Evolutionary conservation across 2,888 invertebrate species (phyloP).

Genomic region (Tetragonula carbonaria): DNA sequence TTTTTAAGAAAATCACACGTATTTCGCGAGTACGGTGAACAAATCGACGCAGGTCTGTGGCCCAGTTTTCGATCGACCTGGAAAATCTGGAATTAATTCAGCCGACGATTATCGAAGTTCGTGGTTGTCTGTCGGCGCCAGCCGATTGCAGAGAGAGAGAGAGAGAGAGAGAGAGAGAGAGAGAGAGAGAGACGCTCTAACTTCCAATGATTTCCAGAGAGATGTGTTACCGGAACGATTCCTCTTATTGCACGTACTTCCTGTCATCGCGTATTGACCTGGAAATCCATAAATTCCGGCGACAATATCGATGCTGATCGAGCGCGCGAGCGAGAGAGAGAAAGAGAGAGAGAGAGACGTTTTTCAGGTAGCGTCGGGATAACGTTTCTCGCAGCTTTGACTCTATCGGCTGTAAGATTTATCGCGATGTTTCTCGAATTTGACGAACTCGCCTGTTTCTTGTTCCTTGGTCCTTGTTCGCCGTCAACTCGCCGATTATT

Average conservation of each 20-base stretch:
- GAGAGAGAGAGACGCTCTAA: not conserved
- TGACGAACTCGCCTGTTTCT: not conserved
- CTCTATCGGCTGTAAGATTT: conserved; percentile 58
- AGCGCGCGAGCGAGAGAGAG: not conserved
- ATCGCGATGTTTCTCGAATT: conserved; percentile 33
- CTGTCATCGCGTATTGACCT: conserved; percentile 70
- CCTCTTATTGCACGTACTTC: conserved; percentile 64
- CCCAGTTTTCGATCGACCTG: conserved; percentile 36
- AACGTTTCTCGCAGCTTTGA: conserved; percentile 6
- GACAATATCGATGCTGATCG: conserved; percentile 65
- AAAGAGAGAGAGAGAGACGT: conserved; percentile 7
- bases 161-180: too few relatives aligned
- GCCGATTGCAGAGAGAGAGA: conserved; percentile 33
- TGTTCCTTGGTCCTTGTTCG: too few relatives aligned
- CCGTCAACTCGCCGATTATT: not conserved
- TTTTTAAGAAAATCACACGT: not conserved
- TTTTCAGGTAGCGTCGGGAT: conserved; percentile 47
- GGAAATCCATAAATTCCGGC: conserved; percentile 72
- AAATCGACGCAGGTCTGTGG: not conserved
- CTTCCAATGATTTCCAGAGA: conserved; percentile 46
- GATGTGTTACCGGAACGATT: conserved; percentile 39
- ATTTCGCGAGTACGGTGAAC: not conserved
- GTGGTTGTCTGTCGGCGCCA: conserved; percentile 34
- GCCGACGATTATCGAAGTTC: conserved; percentile 48
- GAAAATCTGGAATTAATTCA: conserved; percentile 62